These are phyloP conservation scores for Lamprologus tigripictilis DNA, from an alignment of 2,113 vertebrate species.

Conservation along the genomic window DNA sequence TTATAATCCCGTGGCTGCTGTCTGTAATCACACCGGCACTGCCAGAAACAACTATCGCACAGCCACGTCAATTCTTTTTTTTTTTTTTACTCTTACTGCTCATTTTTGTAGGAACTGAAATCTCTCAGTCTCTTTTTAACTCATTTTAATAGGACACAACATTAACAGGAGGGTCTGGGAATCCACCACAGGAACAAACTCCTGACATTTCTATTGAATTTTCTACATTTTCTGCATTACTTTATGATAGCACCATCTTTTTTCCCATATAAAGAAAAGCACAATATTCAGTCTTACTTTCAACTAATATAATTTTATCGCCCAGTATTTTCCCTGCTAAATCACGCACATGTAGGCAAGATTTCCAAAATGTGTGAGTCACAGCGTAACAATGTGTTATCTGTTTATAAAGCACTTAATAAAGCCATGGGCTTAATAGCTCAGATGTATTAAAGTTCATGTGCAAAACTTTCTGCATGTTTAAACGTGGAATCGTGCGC, in stretches of 20 bases:
- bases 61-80: neutral
- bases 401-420: neutral
- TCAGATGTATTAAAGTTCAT: neutral
- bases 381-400: neutral
- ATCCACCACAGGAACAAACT: neutral
- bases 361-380: neutral
- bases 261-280: neutral
- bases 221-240: neutral
- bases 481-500: neutral
- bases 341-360: neutral
- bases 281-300: neutral
- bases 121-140: neutral
- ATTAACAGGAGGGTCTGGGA: neutral
- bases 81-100: neutral
- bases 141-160: neutral
- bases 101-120: neutral
- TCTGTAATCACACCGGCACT: slow-evolving; percentile 20
- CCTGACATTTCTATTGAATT: neutral
- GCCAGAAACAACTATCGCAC: neutral
- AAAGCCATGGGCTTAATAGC: neutral
- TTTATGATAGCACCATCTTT: neutral
- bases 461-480: neutral
- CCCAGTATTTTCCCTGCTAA: neutral
- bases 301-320: accelerated
- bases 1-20: slow-evolving; percentile 17